Percentiles rank a stretch among this genome's conserved stretches.
phyloP scores from a whole-genome alignment of 2,797 vertebrate genomes.

The Liasis olivaceus region DNA sequence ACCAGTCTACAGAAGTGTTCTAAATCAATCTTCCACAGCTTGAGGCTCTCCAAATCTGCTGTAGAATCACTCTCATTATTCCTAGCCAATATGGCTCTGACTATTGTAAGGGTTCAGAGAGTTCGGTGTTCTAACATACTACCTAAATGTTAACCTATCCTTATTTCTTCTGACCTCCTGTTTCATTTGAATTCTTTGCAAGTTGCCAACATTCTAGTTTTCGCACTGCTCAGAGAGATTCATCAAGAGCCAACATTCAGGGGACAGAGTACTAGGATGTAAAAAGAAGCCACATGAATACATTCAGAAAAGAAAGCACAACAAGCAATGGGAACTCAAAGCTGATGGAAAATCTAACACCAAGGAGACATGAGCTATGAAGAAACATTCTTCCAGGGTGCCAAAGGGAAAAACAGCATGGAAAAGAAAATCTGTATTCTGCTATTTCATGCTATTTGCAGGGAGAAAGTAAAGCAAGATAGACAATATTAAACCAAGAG shows the following conservation, averaged over 20 bases:
- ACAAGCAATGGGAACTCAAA: background rate
- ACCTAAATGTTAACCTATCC: background rate
- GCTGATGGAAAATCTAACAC: background rate
- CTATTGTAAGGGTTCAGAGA: background rate
- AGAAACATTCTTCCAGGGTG: background rate
- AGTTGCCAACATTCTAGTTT: background rate
- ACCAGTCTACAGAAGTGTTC: background rate
- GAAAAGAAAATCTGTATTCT: background rate
- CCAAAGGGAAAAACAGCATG: background rate
- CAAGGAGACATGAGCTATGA: background rate
- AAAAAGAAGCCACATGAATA: background rate
- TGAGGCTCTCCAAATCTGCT: background rate
- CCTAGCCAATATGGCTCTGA: background rate
- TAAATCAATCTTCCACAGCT: background rate
- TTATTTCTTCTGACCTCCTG: background rate
- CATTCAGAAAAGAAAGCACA: background rate
- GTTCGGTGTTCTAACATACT: background rate
- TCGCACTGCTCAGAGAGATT: background rate
- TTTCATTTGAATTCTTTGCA: background rate
- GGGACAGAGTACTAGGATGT: background rate
- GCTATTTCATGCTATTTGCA: background rate
- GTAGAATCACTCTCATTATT: background rate
- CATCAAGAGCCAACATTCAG: background rate
- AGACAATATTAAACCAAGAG: constrained; percentile 29
- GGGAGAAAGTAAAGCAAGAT: background rate